Evolutionary conservation across 2,888 invertebrate genomes (phyloP).

Genomic region (Mechanitis messenoides): DNA sequence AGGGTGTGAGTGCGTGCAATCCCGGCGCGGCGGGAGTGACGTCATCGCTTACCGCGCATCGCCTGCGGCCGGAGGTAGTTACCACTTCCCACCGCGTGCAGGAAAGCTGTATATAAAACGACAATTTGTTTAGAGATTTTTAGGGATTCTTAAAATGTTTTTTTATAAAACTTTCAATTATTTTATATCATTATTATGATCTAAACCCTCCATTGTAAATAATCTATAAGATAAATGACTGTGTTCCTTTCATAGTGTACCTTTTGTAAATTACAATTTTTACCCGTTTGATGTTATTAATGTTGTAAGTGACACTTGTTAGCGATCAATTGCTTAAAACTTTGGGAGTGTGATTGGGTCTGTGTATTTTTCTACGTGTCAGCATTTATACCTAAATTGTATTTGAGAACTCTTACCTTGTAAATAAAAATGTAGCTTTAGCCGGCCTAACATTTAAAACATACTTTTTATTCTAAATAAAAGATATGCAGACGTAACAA

Average conservation of each 20-base stretch:
- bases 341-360: constrained; percentile 12
- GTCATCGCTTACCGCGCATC: constrained; percentile 86
- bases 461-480: too few relatives aligned
- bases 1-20: constrained; percentile 78
- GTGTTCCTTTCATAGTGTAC: constrained; percentile 40
- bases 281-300: constrained; percentile 25
- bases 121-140: constrained; percentile 20
- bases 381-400: neutral
- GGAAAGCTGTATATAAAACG: constrained; percentile 90
- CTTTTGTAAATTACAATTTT: constrained; percentile 37
- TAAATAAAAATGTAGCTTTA: neutral
- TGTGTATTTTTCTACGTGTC: constrained; percentile 9
- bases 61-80: constrained; percentile 89
- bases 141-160: constrained; percentile 7
- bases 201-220: constrained; percentile 52
- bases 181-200: constrained; percentile 28
- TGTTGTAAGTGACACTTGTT: constrained; percentile 26
- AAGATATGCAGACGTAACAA: too few relatives aligned
- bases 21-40: constrained; percentile 76
- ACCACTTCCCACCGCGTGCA: constrained; percentile 92
- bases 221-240: constrained; percentile 37
- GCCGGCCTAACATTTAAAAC: neutral
- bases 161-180: constrained; percentile 6
- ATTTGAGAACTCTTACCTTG: neutral
- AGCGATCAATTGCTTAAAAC: constrained; percentile 25